phyloP scores from a whole-genome alignment of 2,113 vertebrate species.

The Brienomyrus longianalis region DNA sequence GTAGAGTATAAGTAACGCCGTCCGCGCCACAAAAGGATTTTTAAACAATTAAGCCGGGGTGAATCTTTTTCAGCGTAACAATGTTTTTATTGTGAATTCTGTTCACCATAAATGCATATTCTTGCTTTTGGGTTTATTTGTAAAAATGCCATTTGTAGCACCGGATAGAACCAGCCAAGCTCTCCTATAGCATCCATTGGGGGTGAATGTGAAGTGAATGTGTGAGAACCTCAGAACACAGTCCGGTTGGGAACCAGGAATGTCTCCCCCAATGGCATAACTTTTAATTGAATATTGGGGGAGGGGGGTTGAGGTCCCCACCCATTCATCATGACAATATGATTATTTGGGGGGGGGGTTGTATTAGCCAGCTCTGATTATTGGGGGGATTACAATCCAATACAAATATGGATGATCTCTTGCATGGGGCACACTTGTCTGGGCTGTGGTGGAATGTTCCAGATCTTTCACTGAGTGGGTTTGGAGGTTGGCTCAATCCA shows the following conservation, averaged over 20 bases:
- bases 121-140: not conserved
- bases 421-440: not conserved
- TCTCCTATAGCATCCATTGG: not conserved
- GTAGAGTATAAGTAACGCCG: not conserved
- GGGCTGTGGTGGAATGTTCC: not conserved
- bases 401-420: not conserved
- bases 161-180: not conserved
- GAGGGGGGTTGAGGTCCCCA: too few species aligned
- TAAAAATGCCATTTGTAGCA: not conserved
- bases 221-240: not conserved
- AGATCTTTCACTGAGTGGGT: not conserved
- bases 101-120: conserved; percentile 6
- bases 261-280: too few species aligned
- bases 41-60: not conserved
- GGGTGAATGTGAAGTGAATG: not conserved
- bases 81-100: not conserved
- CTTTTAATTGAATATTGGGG: too few species aligned
- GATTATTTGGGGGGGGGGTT: too few species aligned
- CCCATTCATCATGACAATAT: too few species aligned
- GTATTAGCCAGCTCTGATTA: too few species aligned
- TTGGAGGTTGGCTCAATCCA: not conserved
- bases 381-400: too few species aligned
- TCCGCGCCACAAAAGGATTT: not conserved
- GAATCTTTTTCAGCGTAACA: conserved; percentile 1
- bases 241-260: not conserved